These are phyloP conservation scores for Tapirus terrestris DNA, from an alignment of 2,113 vertebrate genomes.

Conservation along the genomic window DNA sequence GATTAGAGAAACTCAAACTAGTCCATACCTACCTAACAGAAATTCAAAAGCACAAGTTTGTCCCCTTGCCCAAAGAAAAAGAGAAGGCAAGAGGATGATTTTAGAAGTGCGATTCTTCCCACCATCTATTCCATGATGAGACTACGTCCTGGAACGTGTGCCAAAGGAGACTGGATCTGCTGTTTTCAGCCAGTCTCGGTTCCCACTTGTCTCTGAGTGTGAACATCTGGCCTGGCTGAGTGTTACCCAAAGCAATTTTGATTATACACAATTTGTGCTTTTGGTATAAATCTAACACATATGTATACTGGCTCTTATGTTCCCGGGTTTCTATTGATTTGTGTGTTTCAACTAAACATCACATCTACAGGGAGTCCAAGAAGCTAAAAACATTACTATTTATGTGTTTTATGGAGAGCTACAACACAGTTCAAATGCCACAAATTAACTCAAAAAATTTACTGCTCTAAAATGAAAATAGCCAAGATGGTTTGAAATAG, in stretches of 20 bases:
- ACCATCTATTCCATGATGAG: fast-evolving
- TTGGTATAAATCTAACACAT: neutral
- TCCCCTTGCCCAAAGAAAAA: neutral
- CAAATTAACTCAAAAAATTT: neutral
- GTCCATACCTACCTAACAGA: neutral
- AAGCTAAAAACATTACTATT: neutral
- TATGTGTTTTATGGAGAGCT: neutral
- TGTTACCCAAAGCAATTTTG: neutral
- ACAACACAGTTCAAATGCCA: neutral
- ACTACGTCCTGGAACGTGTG: fast-evolving
- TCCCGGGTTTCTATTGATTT: neutral
- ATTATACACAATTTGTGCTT: neutral
- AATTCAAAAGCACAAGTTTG: neutral
- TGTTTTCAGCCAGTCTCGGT: fast-evolving
- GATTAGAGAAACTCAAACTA: neutral
- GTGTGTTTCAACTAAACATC: neutral
- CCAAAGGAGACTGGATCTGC: fast-evolving
- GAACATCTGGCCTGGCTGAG: neutral
- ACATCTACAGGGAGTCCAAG: too few relatives aligned
- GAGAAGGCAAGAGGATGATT: neutral
- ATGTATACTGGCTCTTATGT: fast-evolving
- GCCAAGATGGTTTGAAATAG: neutral
- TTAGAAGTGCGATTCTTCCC: fast-evolving
- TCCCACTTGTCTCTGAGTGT: neutral
- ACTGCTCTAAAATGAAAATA: neutral